Evolutionary conservation across 2,797 vertebrate species (phyloP).

Genomic region (Petrocephalus schoutedeni): DNA sequence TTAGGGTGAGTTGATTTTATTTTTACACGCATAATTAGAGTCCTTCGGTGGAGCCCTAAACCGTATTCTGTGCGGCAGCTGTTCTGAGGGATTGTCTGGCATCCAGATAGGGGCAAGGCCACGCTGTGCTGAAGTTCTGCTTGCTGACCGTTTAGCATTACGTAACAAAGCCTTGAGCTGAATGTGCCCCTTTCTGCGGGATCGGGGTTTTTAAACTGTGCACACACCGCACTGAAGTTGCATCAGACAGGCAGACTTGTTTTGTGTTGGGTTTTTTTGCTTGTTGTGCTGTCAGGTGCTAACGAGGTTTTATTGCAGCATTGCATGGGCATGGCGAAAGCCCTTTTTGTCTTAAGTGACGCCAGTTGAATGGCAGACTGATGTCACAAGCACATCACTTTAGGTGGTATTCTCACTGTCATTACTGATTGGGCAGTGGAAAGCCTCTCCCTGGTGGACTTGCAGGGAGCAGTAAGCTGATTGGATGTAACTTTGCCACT

Average conservation of each 20-base stretch:
- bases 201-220: neutral
- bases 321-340: neutral
- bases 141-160: neutral
- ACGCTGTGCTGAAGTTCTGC: neutral
- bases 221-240: neutral
- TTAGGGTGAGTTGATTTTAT: neutral
- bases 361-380: neutral
- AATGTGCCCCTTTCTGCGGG: neutral
- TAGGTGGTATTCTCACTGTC: neutral
- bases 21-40: slow-evolving; percentile 6
- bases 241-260: neutral
- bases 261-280: neutral
- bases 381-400: neutral
- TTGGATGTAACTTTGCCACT: slow-evolving; percentile 30
- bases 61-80: neutral
- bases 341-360: neutral
- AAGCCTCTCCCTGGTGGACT: neutral
- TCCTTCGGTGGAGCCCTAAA: neutral
- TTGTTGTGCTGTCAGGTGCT: neutral
- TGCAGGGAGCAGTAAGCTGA: neutral
- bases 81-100: neutral
- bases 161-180: neutral
- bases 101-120: neutral
- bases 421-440: neutral
- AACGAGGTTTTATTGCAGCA: neutral